These are phyloP conservation scores for Prinia subflava DNA, from an alignment of 2,113 vertebrate species.

Conservation along the genomic window DNA sequence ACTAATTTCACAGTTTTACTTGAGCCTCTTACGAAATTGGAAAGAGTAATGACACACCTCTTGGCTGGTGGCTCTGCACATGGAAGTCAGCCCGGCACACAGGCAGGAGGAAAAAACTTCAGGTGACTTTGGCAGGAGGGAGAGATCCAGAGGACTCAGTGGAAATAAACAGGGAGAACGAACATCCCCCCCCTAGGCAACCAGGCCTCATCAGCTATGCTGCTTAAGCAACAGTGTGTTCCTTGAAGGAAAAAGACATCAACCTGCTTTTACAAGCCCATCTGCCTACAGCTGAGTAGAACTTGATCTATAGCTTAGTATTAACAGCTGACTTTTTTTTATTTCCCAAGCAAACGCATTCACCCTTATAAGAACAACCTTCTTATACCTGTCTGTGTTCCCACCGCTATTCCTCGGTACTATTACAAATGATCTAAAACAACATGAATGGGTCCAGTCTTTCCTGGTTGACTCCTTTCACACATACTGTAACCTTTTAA, in stretches of 20 bases:
- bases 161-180: not conserved
- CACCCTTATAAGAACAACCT: not conserved
- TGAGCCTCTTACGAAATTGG: not conserved
- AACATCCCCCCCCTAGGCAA: not conserved
- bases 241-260: not conserved
- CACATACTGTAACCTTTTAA: not conserved
- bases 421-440: not conserved
- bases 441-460: not conserved
- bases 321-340: not conserved
- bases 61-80: not conserved
- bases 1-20: not conserved
- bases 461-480: not conserved
- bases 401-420: not conserved
- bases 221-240: not conserved
- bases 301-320: not conserved
- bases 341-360: not conserved
- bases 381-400: not conserved
- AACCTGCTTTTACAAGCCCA: not conserved
- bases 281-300: not conserved
- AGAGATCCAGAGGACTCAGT: not conserved
- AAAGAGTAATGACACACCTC: not conserved
- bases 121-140: not conserved
- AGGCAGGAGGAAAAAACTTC: not conserved
- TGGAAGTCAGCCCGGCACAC: not conserved
- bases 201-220: not conserved